Base-by-base conservation (phyloP, 2,888 invertebrate species). In the Tetrapedia diversipes region DNA sequence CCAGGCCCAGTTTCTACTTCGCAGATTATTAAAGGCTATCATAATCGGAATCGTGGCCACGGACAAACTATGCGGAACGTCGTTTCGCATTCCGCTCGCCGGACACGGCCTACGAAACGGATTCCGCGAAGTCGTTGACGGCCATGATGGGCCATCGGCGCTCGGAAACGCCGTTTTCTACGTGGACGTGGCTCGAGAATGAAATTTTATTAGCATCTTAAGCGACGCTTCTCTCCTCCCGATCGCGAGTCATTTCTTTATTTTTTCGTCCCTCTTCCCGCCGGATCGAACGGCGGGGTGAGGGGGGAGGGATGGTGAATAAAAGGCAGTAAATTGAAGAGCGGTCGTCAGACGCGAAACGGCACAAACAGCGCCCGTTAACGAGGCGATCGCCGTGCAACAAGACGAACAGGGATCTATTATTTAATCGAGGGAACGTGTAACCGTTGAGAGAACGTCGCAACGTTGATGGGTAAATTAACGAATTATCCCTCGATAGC, bases 1-100 rank as follows among this genome's bases (percentile, higher is more conserved):
- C 56, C 65, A 65, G 71, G 43, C 60, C 66, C 69, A 73, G 83
- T 78, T 83, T 79, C 68, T 71, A 70, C 34, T 63, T 59, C 63
- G 59, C 27, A 16, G 56, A 51, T 70, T 54, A 59, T 72, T 67
- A 69, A 67, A 60, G 56, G 39, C 43, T 57, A 61, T 80, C 64
- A 41, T 37, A 65, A 67, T 73, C 65, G 22, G 29, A 56, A 80
- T 80, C 76, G 45, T 45, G 53, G 34, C 19, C 11, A 53, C 57
- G 66, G 51, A 53, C 56, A 53, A 69, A 72, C 63, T 60, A 41
- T 37, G 47, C 47, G 22, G 45, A 70, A 79, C 61, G 49, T 29
- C 7, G 37, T 64, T 70, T 70, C 56, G 47, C 32, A 75, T 65
- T 66, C 51, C 29, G 24, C 19, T 60, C 10, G 47, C 34, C 14